Base-by-base conservation (phyloP, 2,888 invertebrate species). In the Dioctria linearis region DNA sequence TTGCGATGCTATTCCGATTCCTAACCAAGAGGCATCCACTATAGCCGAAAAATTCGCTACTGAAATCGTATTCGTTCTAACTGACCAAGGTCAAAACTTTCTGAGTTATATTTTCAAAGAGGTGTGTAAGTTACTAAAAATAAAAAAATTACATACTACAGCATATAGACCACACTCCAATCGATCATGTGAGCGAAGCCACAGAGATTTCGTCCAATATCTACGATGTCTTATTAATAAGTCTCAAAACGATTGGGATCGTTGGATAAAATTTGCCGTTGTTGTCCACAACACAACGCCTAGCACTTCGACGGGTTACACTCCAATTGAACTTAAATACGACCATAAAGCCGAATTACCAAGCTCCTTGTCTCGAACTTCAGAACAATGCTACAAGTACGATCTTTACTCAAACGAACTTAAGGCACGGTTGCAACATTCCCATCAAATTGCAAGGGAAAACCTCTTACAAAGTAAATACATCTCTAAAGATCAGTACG, bases 161-260 rank as follows among this genome's bases (percentile, higher is more conserved):
- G 46, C 46, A 5, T 46, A 46, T 8, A 46, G 46, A 8, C 2
- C 46, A 5, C 46, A 6, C 2, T 6, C 46, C 8, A 6, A 46
- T 13, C 67, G 80, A 5, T 51, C 76, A 1, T 51, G 75, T 11
- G 80, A 80, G 4, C 75, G 80, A 4, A 49, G 40, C 2, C 75
- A 80, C 11, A 6, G 71, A 43, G 42, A 25, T 25, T 67, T 42
- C 13, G 49, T 3, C 6, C 63, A 67, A 11, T 76, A 67, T 11
- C 40, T 80, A 3, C 2, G 71, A 8, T 85, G 85, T 79, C 86
- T 83, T 78, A 85, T 86, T 4, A 84, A 83, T 11, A 5, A 78
- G 40, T 78, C 85, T 11, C 84, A 85, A 83, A 80, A 80, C 4
- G 84, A 87, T 79, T 88, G 87, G 86, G 86, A 87, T 78, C 80